Base-by-base conservation (phyloP, 2,797 vertebrate genomes). In the Meriones psammophilus region DNA sequence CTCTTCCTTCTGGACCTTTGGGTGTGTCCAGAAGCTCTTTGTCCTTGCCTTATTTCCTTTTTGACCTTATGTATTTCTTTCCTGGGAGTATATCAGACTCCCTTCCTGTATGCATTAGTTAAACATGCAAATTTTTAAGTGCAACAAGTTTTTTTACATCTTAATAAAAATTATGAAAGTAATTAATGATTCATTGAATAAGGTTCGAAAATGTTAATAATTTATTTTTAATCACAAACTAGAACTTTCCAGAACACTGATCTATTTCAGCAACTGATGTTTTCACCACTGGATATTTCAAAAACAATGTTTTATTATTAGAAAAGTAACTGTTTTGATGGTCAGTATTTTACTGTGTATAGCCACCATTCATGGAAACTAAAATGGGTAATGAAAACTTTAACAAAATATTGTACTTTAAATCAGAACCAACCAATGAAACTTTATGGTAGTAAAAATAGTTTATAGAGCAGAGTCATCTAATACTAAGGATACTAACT, bases 61-160 rank as follows among this genome's bases (percentile, higher is more conserved):
- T 91, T 56, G 64, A 84, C 33, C 18, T 94, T 94, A 39, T 58
- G 2, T 93, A 36, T 93, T 69, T 66, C 58, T 95, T 95, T 96
- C 50, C 54, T 94, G n/a, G 33, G 42, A 94, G 36, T 95, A 71
- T 89, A 18, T 91, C n/a, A 93, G 22, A 64, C 78, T 93, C 24
- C 46, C 30, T 80, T 93, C 66, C 10, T 26, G 71, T 92, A n/a
- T 8, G 56, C 2, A 85, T 66, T 94, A 81, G 88, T 87, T 92
- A 89, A 91, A 89, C 13, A 84, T 71, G 73, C 36, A 46, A 33
- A 85, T 5, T 33, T 64, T 50, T 66, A 85, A 18, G 62, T 50
- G 50, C 58, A 42, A 60, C 12, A 71, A 88, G 56, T 28, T 46
- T 84, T 66, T 87, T 54, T 46, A 74, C 90, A 95, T 88, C 50